Conservation (phyloP, 2,113 vertebrate genomes). For the Dipodomys spectabilis region DNA sequence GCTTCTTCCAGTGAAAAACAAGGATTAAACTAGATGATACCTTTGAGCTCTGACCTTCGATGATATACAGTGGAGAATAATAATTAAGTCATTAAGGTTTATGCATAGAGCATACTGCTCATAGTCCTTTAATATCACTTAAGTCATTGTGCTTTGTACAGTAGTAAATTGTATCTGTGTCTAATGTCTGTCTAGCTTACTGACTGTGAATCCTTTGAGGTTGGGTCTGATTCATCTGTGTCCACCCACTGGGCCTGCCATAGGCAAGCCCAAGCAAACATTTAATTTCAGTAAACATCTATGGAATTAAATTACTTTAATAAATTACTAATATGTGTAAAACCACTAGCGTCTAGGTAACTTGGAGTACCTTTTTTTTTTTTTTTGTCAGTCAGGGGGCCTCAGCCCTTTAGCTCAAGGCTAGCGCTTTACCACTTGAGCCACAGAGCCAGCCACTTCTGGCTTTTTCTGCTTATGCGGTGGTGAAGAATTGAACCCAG, state of each 20-base stretch:
- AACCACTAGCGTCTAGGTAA: conserved; percentile 12
- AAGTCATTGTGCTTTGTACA: conserved; percentile 69
- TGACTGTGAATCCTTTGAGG: conserved; percentile 67
- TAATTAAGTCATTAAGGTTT: conserved; percentile 72
- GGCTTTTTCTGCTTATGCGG: no score
- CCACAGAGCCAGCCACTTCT: no score
- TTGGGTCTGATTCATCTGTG: conserved; percentile 70
- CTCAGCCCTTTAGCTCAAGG: no score
- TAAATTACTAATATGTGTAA: conserved; percentile 15
- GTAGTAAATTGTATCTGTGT: conserved; percentile 68
- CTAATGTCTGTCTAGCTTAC: conserved; percentile 65
- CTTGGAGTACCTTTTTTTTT: conserved; percentile 13
- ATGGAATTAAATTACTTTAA: conserved; percentile 55
- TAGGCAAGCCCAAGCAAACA: conserved; percentile 55
- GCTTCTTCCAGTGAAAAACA: conserved; percentile 56
- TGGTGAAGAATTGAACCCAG: no score
- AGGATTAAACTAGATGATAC: conserved; percentile 54
- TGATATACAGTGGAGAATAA: conserved; percentile 50
- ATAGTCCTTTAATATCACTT: conserved; percentile 65
- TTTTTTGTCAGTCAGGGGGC: no score
- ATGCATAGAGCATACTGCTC: conserved; percentile 56
- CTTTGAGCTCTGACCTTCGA: conserved; percentile 60
- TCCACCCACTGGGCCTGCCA: conserved; percentile 50
- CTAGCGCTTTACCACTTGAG: no score
- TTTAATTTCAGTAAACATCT: conserved; percentile 46